Percentiles rank a stretch among this genome's conserved stretches.
Conservation (phyloP, 1,140 invertebrate species). For the Euborellia annulipes region DNA sequence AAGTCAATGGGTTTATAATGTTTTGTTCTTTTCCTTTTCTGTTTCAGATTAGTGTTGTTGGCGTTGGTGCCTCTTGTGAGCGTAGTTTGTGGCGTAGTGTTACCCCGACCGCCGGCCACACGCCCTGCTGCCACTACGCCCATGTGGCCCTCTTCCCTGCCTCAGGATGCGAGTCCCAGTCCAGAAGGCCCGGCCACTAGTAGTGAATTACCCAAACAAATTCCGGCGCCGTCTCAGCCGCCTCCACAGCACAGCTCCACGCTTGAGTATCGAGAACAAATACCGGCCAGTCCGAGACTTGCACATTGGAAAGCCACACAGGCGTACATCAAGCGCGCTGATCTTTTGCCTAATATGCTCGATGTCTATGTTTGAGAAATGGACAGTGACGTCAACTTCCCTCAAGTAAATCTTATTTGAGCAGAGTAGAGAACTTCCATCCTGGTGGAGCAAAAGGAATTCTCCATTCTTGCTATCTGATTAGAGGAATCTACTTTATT, state of each 20-base stretch:
- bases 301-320: constrained; percentile 18
- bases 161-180: constrained; percentile 13
- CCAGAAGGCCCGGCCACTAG: constrained; percentile 21
- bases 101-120: constrained; percentile 25
- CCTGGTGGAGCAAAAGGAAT: no score
- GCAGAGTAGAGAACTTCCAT: no score
- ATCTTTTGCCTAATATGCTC: constrained; percentile 17
- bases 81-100: constrained; percentile 20
- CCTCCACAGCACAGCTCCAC: constrained; percentile 14
- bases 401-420: no score
- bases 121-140: constrained; percentile 14
- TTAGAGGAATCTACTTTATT: no score
- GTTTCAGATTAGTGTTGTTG: no score
- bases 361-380: no score
- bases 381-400: no score
- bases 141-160: constrained; percentile 15
- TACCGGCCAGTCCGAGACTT: background rate
- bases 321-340: constrained; percentile 19
- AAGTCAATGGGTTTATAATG: no score
- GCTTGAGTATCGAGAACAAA: constrained; percentile 12
- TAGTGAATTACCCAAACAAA: constrained; percentile 30
- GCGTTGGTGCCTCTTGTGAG: no score
- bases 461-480: no score
- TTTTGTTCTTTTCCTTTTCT: background rate
- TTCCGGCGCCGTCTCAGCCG: constrained; percentile 27